A percentile compares a stretch with the other conserved stretches of the same genome.
Evolutionary conservation across 92 coral and sea anemone genomes (phyloP).

Genomic region (Montipora capitata): DNA sequence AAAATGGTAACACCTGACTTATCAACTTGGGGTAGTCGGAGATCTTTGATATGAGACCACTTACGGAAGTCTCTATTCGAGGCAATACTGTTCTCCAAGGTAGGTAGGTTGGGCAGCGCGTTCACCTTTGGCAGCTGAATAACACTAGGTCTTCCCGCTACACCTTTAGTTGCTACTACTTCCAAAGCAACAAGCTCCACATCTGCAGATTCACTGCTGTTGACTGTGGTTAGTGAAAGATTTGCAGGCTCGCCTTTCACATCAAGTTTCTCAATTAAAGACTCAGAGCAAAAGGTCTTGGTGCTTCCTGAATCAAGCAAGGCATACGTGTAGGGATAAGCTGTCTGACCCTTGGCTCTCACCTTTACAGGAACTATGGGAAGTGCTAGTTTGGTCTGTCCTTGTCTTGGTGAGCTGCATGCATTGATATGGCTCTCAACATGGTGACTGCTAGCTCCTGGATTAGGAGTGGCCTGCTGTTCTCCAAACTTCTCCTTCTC

Average conservation of each 20-base stretch:
- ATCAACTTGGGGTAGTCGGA: constrained; percentile 16
- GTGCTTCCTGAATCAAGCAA: constrained; percentile 59
- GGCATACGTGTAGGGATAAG: constrained; percentile 23
- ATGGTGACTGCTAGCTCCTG: constrained; percentile 9
- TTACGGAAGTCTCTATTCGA: neutral
- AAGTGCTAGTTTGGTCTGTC: constrained; percentile 17
- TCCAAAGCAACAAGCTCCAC: constrained; percentile 29
- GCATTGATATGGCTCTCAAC: constrained; percentile 9
- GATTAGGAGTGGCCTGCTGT: constrained; percentile 12
- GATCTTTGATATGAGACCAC: constrained; percentile 30
- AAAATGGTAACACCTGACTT: constrained; percentile 22
- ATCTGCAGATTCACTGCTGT: constrained; percentile 8
- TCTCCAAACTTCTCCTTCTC: neutral
- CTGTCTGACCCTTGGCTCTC: constrained; percentile 27
- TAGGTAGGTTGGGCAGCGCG: constrained; percentile 38
- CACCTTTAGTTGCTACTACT: constrained; percentile 12
- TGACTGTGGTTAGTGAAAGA: constrained; percentile 22
- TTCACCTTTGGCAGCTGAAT: constrained; percentile 15
- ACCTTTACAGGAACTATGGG: constrained; percentile 35
- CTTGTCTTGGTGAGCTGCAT: constrained; percentile 7
- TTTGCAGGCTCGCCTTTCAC: constrained; percentile 8
- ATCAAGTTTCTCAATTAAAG: neutral
- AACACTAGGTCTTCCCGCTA: constrained; percentile 2
- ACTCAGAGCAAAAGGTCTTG: constrained; percentile 21
- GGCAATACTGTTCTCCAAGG: constrained; percentile 12